A percentile compares a stretch with the other conserved stretches of the same genome.
Evolutionary conservation across 2,113 vertebrate species (phyloP).

Genomic region (Corvus hawaiiensis): DNA sequence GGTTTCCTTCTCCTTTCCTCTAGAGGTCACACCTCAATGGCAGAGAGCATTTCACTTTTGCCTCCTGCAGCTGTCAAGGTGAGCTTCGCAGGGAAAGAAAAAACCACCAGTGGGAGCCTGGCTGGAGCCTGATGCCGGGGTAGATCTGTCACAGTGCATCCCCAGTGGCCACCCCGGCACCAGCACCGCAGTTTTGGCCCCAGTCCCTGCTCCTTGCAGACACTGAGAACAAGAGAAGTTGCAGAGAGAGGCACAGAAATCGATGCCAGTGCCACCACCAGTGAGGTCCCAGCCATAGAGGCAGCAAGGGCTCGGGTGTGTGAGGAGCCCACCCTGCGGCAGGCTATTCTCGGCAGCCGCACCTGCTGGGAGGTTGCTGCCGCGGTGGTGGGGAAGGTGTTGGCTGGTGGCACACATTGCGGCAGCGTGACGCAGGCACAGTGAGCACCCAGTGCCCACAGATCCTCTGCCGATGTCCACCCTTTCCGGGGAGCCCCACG

Average conservation of each 20-base stretch:
- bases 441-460: background rate
- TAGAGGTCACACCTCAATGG: background rate
- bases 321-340: background rate
- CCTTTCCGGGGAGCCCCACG: rapidly evolving
- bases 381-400: background rate
- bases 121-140: background rate
- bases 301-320: background rate
- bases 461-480: background rate
- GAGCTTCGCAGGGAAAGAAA: background rate
- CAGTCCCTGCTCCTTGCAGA: background rate
- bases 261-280: rapidly evolving
- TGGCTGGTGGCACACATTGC: background rate
- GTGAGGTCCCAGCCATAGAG: background rate
- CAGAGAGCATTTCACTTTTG: background rate
- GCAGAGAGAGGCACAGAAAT: background rate
- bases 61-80: background rate
- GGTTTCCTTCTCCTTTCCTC: background rate
- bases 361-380: background rate
- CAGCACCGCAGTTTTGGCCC: background rate
- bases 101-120: background rate
- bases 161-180: background rate
- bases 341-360: background rate
- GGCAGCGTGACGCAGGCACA: background rate
- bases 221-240: rapidly evolving
- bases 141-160: background rate